Evolutionary conservation across 2,113 vertebrate species (phyloP).

Genomic region (Microtus oregoni): DNA sequence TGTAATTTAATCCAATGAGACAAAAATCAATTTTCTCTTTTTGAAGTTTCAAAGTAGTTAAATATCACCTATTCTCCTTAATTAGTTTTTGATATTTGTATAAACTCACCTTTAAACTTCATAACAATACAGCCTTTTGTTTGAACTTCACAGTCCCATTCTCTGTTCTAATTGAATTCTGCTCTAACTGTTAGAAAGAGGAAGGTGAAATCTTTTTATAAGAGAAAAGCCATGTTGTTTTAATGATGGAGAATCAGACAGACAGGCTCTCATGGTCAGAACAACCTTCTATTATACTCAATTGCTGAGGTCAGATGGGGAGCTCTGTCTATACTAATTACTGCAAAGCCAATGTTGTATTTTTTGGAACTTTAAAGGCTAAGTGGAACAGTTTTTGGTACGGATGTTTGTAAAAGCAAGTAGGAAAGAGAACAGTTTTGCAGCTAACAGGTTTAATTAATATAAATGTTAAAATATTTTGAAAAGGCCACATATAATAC

Average conservation of each 20-base stretch:
- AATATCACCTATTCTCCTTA: constrained; percentile 85
- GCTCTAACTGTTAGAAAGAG: constrained; percentile 16
- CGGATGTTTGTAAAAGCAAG: background rate
- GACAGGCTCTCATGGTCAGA: background rate
- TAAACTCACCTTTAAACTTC: constrained; percentile 84
- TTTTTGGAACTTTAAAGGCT: background rate
- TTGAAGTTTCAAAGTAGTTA: constrained; percentile 78
- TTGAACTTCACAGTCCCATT: constrained; percentile 77
- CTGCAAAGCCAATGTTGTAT: background rate
- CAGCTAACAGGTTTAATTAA: background rate
- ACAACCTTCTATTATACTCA: background rate
- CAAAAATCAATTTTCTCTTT: constrained; percentile 84
- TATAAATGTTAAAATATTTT: background rate
- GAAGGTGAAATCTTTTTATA: background rate
- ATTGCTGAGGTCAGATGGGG: background rate
- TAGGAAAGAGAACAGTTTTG: background rate
- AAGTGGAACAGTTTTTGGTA: background rate
- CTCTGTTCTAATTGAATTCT: constrained; percentile 61
- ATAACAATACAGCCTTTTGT: constrained; percentile 69
- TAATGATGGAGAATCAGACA: background rate
- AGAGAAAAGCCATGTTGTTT: constrained; percentile 1
- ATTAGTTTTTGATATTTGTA: constrained; percentile 86
- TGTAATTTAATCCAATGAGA: constrained; percentile 85
- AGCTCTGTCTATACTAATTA: background rate
- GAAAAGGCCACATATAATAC: background rate